A percentile compares a stretch with the other conserved stretches of the same genome.
phyloP scores from a whole-genome alignment of 53 echinoderm and acorn worm species.

The Hippasteria phrygiana region DNA sequence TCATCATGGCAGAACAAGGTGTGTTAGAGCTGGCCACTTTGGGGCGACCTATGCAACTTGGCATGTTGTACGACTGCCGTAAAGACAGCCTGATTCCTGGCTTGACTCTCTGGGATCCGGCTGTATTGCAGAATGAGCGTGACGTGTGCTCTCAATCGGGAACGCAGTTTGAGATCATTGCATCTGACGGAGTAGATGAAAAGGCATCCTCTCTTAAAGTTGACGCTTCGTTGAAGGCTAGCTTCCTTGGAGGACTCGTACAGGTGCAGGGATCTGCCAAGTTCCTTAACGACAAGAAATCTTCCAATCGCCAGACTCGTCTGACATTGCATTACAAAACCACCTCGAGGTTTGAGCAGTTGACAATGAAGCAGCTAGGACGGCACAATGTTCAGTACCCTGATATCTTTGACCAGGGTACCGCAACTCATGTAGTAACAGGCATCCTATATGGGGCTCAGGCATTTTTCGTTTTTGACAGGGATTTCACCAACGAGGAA shows the following conservation, averaged over 20 bases:
- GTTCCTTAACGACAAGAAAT: constrained; percentile 46
- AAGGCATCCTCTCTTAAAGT: constrained; percentile 59
- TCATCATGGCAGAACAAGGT: constrained; percentile 9
- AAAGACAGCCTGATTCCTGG: constrained; percentile 54
- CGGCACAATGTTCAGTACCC: constrained; percentile 53
- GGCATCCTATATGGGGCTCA: constrained; percentile 71
- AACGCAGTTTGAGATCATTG: constrained; percentile 42
- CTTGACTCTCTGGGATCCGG: constrained; percentile 58
- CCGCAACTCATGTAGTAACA: constrained; percentile 71
- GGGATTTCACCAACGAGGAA: constrained; percentile 4
- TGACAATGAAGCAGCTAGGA: constrained; percentile 60
- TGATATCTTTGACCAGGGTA: constrained; percentile 62
- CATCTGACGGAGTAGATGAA: constrained; percentile 35
- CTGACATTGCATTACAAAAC: constrained; percentile 70
- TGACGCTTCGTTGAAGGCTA: constrained; percentile 42
- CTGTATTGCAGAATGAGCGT: constrained; percentile 14
- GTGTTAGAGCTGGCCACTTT: constrained; percentile 49
- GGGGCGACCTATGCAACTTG: constrained; percentile 62
- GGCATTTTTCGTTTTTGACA: constrained; percentile 75
- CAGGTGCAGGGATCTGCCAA: constrained; percentile 58
- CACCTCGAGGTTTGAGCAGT: constrained; percentile 70
- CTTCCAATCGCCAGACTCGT: constrained; percentile 38
- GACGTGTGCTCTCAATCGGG: constrained; percentile 23
- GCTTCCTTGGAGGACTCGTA: constrained; percentile 60
- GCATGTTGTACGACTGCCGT: constrained; percentile 73